A percentile compares a stretch with the other conserved stretches of the same genome.
These are phyloP conservation scores for Parambassis ranga DNA, from an alignment of 2,797 vertebrate genomes.

Conservation along the genomic window DNA sequence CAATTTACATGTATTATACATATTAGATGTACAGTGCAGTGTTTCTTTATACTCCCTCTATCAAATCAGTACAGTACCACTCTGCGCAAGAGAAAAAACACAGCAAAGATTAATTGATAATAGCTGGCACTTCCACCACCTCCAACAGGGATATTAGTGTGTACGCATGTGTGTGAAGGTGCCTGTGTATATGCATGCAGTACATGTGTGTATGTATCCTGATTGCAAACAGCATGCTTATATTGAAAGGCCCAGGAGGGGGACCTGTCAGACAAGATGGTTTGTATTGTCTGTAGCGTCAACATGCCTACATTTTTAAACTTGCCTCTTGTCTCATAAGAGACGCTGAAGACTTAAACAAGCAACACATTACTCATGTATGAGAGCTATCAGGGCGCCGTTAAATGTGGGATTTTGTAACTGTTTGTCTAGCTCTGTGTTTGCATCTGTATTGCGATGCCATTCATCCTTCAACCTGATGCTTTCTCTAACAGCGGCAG, in stretches of 20 bases:
- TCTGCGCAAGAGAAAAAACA: conserved; percentile 76
- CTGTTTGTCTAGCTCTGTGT: conserved; percentile 39
- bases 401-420: conserved; percentile 44
- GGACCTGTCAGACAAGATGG: conserved; percentile 74
- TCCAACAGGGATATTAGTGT: conserved; percentile 70
- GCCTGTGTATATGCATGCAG: conserved; percentile 28
- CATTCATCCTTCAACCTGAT: conserved; percentile 18
- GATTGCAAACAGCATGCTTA: conserved; percentile 76
- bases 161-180: conserved; percentile 9
- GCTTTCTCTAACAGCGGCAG: conserved; percentile 26
- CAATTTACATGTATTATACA: conserved; percentile 25
- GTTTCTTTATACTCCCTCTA: conserved; percentile 58
- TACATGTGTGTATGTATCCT: conserved; percentile 55
- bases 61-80: conserved; percentile 82
- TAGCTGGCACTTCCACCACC: conserved; percentile 80
- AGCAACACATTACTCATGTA: conserved; percentile 68
- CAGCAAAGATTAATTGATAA: conserved; percentile 84
- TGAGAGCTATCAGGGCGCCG: conserved; percentile 51
- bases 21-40: conserved; percentile 28
- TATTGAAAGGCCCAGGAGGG: conserved; percentile 75
- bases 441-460: conserved; percentile 16
- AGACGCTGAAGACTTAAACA: conserved; percentile 70
- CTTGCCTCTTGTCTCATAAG: conserved; percentile 63
- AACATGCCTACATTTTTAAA: conserved; percentile 69
- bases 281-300: conserved; percentile 67